Conservation (phyloP, 2,888 invertebrate genomes). For the Chironomus riparius region DNA sequence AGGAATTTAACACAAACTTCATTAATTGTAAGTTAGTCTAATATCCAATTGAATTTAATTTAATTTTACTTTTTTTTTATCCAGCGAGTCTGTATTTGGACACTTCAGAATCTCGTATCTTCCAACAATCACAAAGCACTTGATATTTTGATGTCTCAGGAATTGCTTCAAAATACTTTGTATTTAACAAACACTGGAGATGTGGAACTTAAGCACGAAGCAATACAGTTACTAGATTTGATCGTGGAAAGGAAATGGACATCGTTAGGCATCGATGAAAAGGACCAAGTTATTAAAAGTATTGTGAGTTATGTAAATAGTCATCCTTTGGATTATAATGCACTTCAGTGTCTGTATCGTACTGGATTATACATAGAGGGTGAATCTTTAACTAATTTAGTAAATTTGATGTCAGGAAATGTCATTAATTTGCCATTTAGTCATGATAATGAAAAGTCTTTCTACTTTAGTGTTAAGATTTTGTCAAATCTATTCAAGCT, state of each 20-base stretch:
- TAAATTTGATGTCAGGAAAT: not conserved
- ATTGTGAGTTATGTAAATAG: not conserved
- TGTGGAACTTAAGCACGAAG: constrained; percentile 34
- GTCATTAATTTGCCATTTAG: not conserved
- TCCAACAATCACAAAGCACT: constrained; percentile 35
- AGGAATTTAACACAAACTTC: constrained; percentile 34
- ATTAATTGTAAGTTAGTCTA: constrained; percentile 30
- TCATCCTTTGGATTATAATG: not conserved
- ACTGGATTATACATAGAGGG: not conserved
- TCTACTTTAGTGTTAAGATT: not conserved
- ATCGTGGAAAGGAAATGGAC: constrained; percentile 28
- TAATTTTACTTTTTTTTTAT: not conserved
- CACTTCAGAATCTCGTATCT: constrained; percentile 35
- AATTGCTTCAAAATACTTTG: constrained; percentile 36
- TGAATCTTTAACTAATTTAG: not conserved
- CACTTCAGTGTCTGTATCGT: not conserved
- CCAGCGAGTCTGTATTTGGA: constrained; percentile 37
- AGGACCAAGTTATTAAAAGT: not conserved
- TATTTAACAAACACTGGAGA: constrained; percentile 32
- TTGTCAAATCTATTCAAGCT: not conserved
- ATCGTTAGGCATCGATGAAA: not conserved
- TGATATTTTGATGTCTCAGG: constrained; percentile 35
- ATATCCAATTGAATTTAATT: not conserved
- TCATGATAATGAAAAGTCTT: not conserved
- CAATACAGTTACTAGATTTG: constrained; percentile 34